These are phyloP conservation scores for Heliothis virescens DNA, from an alignment of 1,140 invertebrate species.

Conservation along the genomic window DNA sequence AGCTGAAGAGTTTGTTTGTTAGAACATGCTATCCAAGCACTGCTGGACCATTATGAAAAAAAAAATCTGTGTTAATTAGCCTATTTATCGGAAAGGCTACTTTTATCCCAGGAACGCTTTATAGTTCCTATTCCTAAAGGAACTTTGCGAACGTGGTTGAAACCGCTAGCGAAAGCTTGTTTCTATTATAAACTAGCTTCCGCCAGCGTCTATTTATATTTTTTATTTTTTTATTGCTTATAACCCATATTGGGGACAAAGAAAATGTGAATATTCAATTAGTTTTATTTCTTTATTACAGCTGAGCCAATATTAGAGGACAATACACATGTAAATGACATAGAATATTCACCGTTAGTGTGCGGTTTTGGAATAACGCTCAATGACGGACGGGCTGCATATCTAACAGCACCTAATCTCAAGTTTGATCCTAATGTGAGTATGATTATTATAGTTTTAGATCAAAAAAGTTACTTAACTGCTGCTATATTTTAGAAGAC, in stretches of 20 bases:
- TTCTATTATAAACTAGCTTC: too few species aligned
- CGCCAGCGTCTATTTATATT: too few species aligned
- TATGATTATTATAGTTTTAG: slow-evolving; percentile 36
- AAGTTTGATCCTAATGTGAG: slow-evolving; percentile 97
- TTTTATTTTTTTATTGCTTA: not conserved
- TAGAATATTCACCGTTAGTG: slow-evolving; percentile 98
- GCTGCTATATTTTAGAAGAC: too few species aligned
- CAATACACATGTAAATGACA: slow-evolving; percentile 93
- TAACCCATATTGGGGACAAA: too few species aligned
- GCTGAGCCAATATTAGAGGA: slow-evolving; percentile 92
- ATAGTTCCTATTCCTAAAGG: too few species aligned
- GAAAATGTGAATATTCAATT: too few species aligned
- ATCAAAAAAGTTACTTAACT: too few species aligned
- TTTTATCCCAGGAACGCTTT: too few species aligned
- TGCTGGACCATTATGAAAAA: not conserved
- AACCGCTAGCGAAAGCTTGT: too few species aligned
- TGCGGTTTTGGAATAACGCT: slow-evolving; percentile 98
- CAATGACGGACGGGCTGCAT: slow-evolving; percentile 97
- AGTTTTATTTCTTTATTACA: slow-evolving; percentile 62
- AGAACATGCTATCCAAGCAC: slow-evolving; percentile 49
- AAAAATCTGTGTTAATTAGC: too few species aligned
- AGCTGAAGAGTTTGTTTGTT: slow-evolving; percentile 24
- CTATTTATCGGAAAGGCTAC: too few species aligned
- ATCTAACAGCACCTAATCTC: slow-evolving; percentile 96
- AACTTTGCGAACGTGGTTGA: too few species aligned